Evolutionary conservation across 2,888 invertebrate species (phyloP).

Genomic region (Hydropsyche betteni): DNA sequence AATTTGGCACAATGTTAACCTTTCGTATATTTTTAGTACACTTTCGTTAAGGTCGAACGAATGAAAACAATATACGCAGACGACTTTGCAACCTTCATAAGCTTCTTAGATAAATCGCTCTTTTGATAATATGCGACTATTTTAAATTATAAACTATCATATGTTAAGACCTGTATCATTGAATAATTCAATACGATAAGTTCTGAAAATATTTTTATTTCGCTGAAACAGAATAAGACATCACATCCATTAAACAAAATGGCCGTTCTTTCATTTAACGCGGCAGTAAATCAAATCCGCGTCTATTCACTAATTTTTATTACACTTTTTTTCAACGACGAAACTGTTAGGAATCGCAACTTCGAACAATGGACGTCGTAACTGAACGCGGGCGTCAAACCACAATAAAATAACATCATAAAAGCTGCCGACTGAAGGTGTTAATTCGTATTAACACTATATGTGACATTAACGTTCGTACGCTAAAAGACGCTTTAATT

Average conservation of each 20-base stretch:
- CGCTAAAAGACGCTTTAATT: conserved; percentile 7
- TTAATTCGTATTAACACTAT: conserved; percentile 10
- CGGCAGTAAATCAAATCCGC: conserved; percentile 41
- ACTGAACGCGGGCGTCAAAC: background rate
- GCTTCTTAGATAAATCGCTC: too few relatives aligned
- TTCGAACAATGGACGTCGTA: background rate
- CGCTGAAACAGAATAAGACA: background rate
- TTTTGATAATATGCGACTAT: too few relatives aligned
- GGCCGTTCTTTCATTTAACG: conserved; percentile 30
- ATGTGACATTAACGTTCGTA: conserved; percentile 4
- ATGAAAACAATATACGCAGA: too few relatives aligned
- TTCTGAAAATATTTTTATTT: background rate
- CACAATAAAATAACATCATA: background rate
- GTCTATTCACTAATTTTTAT: background rate
- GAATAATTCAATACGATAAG: background rate
- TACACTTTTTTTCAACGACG: background rate
- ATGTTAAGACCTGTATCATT: too few relatives aligned
- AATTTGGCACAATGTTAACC: conserved; percentile 2
- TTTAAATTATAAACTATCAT: too few relatives aligned
- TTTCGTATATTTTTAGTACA: background rate
- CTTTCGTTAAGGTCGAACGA: too few relatives aligned
- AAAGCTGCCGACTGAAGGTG: conserved; percentile 9
- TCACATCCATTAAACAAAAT: conserved; percentile 6
- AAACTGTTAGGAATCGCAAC: background rate
- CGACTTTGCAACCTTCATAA: too few relatives aligned